phyloP scores from a whole-genome alignment of 1,140 invertebrate genomes.

The Ericerus pela region DNA sequence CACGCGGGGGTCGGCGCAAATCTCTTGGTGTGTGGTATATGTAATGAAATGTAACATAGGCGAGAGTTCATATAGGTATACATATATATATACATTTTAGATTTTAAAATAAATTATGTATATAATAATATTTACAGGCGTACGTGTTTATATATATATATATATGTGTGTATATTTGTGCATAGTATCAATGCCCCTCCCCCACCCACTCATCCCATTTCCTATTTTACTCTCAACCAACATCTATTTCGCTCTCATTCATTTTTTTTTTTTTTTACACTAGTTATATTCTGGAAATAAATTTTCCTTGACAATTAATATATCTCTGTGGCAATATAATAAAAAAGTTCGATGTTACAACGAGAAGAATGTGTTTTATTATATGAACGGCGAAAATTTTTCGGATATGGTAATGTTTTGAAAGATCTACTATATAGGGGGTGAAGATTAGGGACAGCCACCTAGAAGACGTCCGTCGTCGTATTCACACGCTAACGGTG shows the following conservation, averaged over 20 bases:
- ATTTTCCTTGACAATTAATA: slow-evolving; percentile 7
- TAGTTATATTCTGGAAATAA: slow-evolving; percentile 10
- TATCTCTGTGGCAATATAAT: neutral
- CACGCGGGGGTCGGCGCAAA: neutral
- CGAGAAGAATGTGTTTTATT: neutral
- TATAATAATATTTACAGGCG: slow-evolving; percentile 9
- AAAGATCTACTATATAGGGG: neutral
- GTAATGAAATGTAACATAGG: slow-evolving; percentile 8
- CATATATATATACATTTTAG: neutral
- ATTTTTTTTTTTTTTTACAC: slow-evolving; percentile 4
- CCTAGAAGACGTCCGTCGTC: no score
- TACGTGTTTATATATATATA: no score
- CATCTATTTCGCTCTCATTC: no score
- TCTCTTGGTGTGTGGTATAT: slow-evolving; percentile 5
- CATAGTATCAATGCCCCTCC: no score
- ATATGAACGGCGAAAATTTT: neutral
- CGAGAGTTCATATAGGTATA: no score
- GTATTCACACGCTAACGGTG: no score
- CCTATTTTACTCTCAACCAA: no score
- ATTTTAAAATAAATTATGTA: slow-evolving; percentile 12
- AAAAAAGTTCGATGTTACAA: neutral
- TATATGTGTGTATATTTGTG: no score
- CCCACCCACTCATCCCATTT: no score
- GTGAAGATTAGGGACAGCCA: no score
- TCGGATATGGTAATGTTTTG: neutral